Conservation (phyloP, 2,888 invertebrate genomes). For the Synanthedon vespiformis region DNA sequence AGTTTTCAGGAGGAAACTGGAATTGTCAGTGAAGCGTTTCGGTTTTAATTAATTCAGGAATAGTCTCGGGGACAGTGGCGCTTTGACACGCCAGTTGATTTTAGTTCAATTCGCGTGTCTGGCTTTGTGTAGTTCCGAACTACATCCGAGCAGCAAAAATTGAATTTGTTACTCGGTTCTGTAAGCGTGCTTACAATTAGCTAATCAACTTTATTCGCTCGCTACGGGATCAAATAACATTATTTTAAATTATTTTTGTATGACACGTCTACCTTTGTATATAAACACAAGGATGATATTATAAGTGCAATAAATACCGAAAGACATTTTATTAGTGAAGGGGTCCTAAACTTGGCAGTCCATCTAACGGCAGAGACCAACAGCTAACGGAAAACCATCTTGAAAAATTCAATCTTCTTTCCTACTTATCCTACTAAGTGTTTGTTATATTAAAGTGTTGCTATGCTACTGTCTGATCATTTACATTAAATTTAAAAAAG, state of each 20-base stretch:
- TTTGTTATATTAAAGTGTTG: no score
- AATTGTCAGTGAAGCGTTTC: conserved; percentile 15
- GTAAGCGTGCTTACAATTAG: background rate
- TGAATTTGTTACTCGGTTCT: background rate
- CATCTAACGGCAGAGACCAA: conserved; percentile 1
- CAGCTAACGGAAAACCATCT: no score
- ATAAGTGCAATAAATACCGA: no score
- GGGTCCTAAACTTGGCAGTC: background rate
- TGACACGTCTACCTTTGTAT: no score
- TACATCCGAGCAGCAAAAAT: background rate
- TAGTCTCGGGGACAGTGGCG: conserved; percentile 14
- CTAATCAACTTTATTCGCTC: background rate
- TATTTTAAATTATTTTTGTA: no score
- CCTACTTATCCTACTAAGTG: no score
- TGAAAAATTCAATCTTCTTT: no score
- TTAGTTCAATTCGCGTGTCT: conserved; percentile 15
- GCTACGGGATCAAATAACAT: no score
- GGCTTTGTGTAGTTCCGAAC: background rate
- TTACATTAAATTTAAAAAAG: no score
- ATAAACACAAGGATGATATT: no score
- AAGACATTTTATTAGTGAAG: no score
- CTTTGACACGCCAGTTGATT: conserved; percentile 25
- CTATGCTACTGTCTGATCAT: no score
- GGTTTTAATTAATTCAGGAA: conserved; percentile 30
- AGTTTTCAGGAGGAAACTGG: conserved; percentile 11